Conservation (phyloP, 2,888 invertebrate species). For the Mongoloraphidia duomilia region DNA sequence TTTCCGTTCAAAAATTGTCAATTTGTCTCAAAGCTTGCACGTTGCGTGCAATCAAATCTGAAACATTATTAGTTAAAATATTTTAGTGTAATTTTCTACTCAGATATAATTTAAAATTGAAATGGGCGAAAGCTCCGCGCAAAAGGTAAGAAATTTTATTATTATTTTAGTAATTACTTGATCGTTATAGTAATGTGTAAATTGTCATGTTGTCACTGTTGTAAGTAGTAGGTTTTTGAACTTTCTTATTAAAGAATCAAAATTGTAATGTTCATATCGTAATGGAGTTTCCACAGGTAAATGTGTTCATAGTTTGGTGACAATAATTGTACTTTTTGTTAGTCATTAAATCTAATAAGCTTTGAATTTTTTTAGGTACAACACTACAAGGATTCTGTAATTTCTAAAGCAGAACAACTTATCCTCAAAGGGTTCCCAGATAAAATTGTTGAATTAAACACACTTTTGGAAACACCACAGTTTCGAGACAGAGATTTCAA, state of each 20-base stretch:
- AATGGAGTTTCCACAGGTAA: no score
- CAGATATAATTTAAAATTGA: no score
- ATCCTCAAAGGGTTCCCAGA: conserved; percentile 84
- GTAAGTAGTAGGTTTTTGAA: no score
- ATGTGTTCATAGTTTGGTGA: no score
- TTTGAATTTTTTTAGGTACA: conserved; percentile 53
- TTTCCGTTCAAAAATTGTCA: not conserved
- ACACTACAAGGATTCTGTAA: conserved; percentile 79
- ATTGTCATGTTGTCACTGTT: no score
- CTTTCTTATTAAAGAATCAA: no score
- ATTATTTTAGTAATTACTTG: no score
- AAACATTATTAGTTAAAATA: no score
- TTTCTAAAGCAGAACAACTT: conserved; percentile 76
- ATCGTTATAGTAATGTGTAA: no score
- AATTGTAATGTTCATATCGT: no score
- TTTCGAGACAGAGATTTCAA: conserved; percentile 65
- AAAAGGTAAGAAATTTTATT: not conserved
- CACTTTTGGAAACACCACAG: conserved; percentile 65
- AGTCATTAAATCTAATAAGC: no score
- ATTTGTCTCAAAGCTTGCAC: not conserved
- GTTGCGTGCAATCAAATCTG: not conserved
- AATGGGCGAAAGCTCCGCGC: not conserved
- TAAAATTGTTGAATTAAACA: conserved; percentile 83
- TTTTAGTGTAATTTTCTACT: not conserved
- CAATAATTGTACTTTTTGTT: no score